phyloP scores from a whole-genome alignment of 1,140 invertebrate species.

The Rhagoletis zephyria region DNA sequence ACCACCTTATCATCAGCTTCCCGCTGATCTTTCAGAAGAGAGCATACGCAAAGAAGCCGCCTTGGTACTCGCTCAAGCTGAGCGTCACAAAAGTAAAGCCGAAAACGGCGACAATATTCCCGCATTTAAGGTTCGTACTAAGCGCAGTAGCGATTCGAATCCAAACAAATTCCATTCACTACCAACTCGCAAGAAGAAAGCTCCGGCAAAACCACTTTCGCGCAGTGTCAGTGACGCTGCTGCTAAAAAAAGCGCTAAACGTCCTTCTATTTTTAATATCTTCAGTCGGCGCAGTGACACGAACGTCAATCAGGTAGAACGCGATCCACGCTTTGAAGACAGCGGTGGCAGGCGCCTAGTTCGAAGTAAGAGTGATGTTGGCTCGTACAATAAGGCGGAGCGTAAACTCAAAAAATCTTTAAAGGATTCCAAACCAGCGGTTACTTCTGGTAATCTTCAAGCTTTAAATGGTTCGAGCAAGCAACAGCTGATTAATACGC shows the following conservation, averaged over 20 bases:
- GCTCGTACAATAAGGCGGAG: slow-evolving; percentile 59
- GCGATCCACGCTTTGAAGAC: slow-evolving; percentile 69
- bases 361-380: slow-evolving; percentile 82
- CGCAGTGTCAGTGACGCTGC: slow-evolving; percentile 76
- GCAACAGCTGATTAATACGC: slow-evolving; percentile 73
- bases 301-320: slow-evolving; percentile 64
- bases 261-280: slow-evolving; percentile 77
- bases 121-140: slow-evolving; percentile 65
- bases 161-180: slow-evolving; percentile 68
- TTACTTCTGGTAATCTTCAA: neutral
- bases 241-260: slow-evolving; percentile 68
- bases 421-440: slow-evolving; percentile 49
- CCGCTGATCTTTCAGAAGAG: slow-evolving; percentile 68
- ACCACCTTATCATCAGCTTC: slow-evolving; percentile 67
- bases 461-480: neutral
- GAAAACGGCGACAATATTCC: slow-evolving; percentile 70
- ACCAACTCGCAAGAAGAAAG: slow-evolving; percentile 68
- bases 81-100: slow-evolving; percentile 70
- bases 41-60: slow-evolving; percentile 71
- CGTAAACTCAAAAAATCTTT: slow-evolving; percentile 55
- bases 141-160: slow-evolving; percentile 62
- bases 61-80: slow-evolving; percentile 69
- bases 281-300: slow-evolving; percentile 74
- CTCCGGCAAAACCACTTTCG: slow-evolving; percentile 63
- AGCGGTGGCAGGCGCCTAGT: slow-evolving; percentile 66